Percentiles rank a stretch among this genome's conserved stretches.
These are phyloP conservation scores for Tipula helvola DNA, from an alignment of 2,888 invertebrate genomes.

Conservation along the genomic window DNA sequence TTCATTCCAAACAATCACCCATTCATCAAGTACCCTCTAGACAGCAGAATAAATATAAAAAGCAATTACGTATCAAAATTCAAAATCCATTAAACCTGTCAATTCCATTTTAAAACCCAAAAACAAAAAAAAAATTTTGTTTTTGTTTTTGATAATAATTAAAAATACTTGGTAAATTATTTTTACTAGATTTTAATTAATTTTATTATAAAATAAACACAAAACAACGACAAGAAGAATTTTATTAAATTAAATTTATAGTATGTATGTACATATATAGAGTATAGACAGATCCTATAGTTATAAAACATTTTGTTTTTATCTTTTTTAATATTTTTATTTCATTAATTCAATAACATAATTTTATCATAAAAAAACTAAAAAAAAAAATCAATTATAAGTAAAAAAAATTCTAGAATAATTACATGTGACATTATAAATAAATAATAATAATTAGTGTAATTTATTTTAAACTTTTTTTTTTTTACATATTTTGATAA, in stretches of 20 bases:
- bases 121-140: not conserved
- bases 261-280: too few relatives aligned
- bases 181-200: not conserved
- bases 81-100: not conserved
- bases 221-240: not conserved
- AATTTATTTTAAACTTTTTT: too few relatives aligned
- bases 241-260: not conserved
- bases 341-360: not conserved
- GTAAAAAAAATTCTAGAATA: not conserved
- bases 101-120: not conserved
- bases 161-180: not conserved
- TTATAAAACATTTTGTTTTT: not conserved
- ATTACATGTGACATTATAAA: not conserved
- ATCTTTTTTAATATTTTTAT: not conserved
- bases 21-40: too few relatives aligned
- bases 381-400: not conserved
- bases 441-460: not conserved
- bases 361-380: not conserved
- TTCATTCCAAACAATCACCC: too few relatives aligned
- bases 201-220: not conserved
- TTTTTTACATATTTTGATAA: not conserved
- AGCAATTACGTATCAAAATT: too few relatives aligned
- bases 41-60: too few relatives aligned
- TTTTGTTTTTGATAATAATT: not conserved
- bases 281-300: not conserved